A percentile compares a stretch with the other conserved stretches of the same genome.
Evolutionary conservation across 2,797 vertebrate species (phyloP).

Genomic region (Emys orbicularis): DNA sequence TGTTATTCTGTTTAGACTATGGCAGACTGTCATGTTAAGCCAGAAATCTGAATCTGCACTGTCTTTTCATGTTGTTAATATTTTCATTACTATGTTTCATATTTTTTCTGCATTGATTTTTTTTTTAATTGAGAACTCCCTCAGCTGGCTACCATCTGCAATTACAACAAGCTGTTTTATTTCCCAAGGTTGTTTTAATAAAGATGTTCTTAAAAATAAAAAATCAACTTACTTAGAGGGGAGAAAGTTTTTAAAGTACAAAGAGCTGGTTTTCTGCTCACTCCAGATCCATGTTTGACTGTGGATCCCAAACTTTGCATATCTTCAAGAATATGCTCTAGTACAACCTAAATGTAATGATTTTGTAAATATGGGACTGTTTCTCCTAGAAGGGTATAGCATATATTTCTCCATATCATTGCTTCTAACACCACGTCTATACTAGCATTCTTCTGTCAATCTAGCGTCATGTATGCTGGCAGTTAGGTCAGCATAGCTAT

Average conservation of each 20-base stretch:
- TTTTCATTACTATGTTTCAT: fast-evolving
- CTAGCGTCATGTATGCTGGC: not conserved
- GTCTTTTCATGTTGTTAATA: fast-evolving
- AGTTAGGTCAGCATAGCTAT: not conserved
- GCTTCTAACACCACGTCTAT: not conserved
- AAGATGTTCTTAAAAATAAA: not conserved
- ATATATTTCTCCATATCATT: not conserved
- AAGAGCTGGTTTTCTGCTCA: not conserved
- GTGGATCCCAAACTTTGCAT: not conserved
- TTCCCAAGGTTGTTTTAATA: not conserved
- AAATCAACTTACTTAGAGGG: not conserved
- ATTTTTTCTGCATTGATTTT: fast-evolving
- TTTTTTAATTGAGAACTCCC: conserved; percentile 59
- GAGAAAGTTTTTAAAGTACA: not conserved
- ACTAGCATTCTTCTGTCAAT: not conserved
- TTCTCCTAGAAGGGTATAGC: not conserved
- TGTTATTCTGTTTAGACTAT: not conserved
- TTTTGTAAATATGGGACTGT: not conserved
- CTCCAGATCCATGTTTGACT: not conserved
- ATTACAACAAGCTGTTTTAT: not conserved
- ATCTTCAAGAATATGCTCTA: not conserved
- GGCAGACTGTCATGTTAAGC: not conserved
- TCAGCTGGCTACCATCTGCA: conserved; percentile 15
- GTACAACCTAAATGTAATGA: not conserved
- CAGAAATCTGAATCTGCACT: not conserved